Evolutionary conservation across 2,888 invertebrate species (phyloP), one percentile per base, ranked within the genome.

Genomic region (Troglohyphantes excavatus): DNA sequence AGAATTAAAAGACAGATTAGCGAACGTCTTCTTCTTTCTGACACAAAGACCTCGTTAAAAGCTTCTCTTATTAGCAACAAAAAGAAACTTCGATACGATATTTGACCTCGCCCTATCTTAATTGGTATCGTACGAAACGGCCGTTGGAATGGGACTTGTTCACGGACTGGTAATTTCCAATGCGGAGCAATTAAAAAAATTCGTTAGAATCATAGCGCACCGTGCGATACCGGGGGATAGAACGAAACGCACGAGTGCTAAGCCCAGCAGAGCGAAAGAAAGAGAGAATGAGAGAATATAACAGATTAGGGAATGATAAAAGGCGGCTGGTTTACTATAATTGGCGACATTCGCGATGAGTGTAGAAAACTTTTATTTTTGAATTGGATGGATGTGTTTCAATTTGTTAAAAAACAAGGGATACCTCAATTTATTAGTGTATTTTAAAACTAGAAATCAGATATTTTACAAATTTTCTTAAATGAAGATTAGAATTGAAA

Each of bases 161-260:
- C 67, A 81, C 72, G 79, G 87, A 73, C 79, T 72, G 70, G 81
- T 81, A 87, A 87, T 73, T 87, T 81, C 61, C 63, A 63, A 79
- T 78, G 81, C 63, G 17, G 17, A 59, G 76, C 81, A 81, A 88
- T 81, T 88, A 81, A 88, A 88, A 85, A 88, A 88, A 81, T 81
- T 81, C 81, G 73, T 88, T 81, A 79, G 53, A 53, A 67, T 53
- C 88, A 88, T 88, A 82, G 81, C 43, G 88, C 88, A 88, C 88
- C 67, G 88, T 88, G 88, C 81, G 67, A 75, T 88, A 88, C 73
- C 53, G 1, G 26, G 17, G 21, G 26, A n/a, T n/a, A 23, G 33
- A 33, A 27, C 39, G 82, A 61, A 75, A 86, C 78, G 86, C 86
- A 78, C 86, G 86, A 59, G 39, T 76, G 79, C 21, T 43, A 39